Conservation (phyloP, 2,888 invertebrate genomes). For the Apotomis turbidana region DNA sequence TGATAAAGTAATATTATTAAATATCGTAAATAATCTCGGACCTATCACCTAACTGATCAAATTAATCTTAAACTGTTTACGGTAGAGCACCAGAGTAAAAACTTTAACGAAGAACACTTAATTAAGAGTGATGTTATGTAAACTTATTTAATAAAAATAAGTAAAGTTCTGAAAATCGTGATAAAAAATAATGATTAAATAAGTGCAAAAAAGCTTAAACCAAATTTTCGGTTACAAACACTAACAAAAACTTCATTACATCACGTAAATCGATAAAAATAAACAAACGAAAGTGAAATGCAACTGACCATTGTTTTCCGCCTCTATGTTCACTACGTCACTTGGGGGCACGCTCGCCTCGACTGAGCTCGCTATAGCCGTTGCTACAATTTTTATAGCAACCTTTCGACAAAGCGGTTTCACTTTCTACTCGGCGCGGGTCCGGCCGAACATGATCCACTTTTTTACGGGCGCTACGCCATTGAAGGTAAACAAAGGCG, state of each 20-base stretch:
- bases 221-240: conserved; percentile 1
- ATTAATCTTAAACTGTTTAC: too few relatives aligned
- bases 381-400: conserved; percentile 79
- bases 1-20: too few relatives aligned
- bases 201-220: not conserved
- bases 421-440: conserved; percentile 77
- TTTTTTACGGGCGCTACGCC: conserved; percentile 68
- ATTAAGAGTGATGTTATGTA: not conserved
- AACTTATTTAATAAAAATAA: not conserved
- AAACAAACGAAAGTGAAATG: conserved; percentile 63
- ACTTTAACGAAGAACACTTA: too few relatives aligned
- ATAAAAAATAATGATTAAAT: too few relatives aligned
- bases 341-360: conserved; percentile 61
- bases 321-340: conserved; percentile 55
- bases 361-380: conserved; percentile 67
- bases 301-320: conserved; percentile 71
- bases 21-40: too few relatives aligned
- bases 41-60: too few relatives aligned
- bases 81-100: too few relatives aligned
- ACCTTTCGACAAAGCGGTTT: conserved; percentile 69
- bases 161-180: not conserved
- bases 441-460: conserved; percentile 73
- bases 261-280: conserved; percentile 50
- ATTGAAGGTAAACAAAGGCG: conserved; percentile 69
- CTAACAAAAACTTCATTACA: conserved; percentile 48